Evolutionary conservation across 2,113 vertebrate genomes (phyloP).

Genomic region (Vireo altiloquus): DNA sequence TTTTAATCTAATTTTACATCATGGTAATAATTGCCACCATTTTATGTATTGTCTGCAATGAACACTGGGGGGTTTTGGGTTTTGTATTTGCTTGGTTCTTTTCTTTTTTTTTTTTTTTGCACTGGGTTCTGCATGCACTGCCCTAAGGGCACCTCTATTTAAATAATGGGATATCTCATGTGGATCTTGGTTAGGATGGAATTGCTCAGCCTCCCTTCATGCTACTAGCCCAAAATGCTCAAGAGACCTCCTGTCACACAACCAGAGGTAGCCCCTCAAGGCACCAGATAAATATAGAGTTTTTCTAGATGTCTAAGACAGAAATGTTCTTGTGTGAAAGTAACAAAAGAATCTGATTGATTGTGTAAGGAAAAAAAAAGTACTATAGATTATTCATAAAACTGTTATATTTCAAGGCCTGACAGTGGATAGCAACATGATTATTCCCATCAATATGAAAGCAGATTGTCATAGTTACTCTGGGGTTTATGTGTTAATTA

Average conservation of each 20-base stretch:
- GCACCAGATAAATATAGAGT: slow-evolving; percentile 40
- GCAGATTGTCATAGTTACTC: slow-evolving; percentile 45
- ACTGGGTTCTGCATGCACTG: neutral
- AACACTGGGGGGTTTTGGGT: neutral
- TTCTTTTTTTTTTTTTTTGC: neutral
- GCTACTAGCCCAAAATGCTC: slow-evolving; percentile 32
- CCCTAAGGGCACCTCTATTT: slow-evolving; percentile 13
- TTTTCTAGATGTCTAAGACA: slow-evolving; percentile 28
- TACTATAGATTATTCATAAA: slow-evolving; percentile 40
- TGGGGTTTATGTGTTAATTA: slow-evolving; percentile 67
- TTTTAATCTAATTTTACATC: neutral
- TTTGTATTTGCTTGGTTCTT: neutral
- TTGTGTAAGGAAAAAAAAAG: slow-evolving; percentile 9
- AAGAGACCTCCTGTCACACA: slow-evolving; percentile 48
- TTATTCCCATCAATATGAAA: slow-evolving; percentile 39
- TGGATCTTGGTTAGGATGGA: neutral
- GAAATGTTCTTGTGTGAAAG: slow-evolving; percentile 13
- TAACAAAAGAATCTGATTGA: slow-evolving; percentile 37
- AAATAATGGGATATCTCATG: slow-evolving; percentile 26
- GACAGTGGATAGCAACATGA: slow-evolving; percentile 8
- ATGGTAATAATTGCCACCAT: neutral
- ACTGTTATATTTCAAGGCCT: slow-evolving; percentile 4
- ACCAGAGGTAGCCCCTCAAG: slow-evolving; percentile 34
- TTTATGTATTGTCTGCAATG: neutral
- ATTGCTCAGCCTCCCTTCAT: slow-evolving; percentile 7